These are phyloP conservation scores for Acanthosepion pharaonis DNA, from an alignment of 2,888 invertebrate species.

Conservation along the genomic window DNA sequence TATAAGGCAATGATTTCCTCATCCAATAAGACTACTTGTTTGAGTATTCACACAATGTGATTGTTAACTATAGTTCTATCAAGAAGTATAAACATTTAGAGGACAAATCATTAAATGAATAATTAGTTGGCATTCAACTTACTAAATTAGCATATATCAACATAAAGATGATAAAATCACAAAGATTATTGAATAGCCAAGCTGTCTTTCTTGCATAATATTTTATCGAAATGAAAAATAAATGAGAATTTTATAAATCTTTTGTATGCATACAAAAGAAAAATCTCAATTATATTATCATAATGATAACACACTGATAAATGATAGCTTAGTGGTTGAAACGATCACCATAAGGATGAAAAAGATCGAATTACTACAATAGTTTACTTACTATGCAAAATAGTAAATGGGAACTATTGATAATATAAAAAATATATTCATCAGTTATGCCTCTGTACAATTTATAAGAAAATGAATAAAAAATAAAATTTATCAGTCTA, in stretches of 20 bases:
- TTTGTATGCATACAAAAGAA: not conserved
- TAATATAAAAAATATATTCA: too few species aligned
- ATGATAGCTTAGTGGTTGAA: not conserved
- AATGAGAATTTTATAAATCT: not conserved
- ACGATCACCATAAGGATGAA: not conserved
- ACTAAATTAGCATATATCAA: not conserved
- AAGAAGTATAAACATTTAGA: not conserved
- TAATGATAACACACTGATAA: not conserved
- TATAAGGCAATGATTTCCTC: not conserved
- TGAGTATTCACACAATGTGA: not conserved
- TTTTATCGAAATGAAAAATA: not conserved
- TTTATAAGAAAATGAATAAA: too few species aligned
- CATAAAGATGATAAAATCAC: not conserved
- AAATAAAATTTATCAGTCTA: too few species aligned
- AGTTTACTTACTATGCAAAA: too few species aligned
- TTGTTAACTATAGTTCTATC: not conserved
- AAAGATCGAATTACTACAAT: not conserved
- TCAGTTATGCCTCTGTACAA: too few species aligned
- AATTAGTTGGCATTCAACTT: not conserved
- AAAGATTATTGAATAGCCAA: not conserved
- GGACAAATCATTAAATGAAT: not conserved
- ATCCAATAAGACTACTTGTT: not conserved
- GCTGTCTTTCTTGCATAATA: not conserved
- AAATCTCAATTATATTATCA: not conserved
- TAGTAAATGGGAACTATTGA: too few species aligned